These are phyloP conservation scores for Azorinus chamasolen DNA, from an alignment of 2,888 invertebrate genomes.

Conservation along the genomic window DNA sequence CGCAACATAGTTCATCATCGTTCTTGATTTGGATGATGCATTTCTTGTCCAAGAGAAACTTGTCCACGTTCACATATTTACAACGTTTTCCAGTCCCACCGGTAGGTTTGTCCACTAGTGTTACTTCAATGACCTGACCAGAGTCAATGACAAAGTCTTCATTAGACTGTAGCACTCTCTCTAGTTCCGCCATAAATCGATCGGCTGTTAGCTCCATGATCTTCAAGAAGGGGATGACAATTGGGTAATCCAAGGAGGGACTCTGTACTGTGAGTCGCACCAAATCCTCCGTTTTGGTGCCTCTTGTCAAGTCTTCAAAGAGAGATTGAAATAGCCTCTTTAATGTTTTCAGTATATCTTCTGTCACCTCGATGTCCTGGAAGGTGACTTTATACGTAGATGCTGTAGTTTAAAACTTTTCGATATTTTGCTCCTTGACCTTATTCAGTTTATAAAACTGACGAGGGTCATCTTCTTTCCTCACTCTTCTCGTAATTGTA, in stretches of 20 bases:
- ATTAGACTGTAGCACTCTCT: slow-evolving; percentile 14
- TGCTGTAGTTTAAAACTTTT: slow-evolving; percentile 10
- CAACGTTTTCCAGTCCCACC: slow-evolving; percentile 38
- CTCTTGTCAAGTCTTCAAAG: slow-evolving; percentile 27
- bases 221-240: slow-evolving; percentile 2
- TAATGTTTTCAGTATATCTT: neutral
- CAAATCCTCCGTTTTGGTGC: slow-evolving; percentile 27
- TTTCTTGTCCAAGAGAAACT: slow-evolving; percentile 34
- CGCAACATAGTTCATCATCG: too few species aligned
- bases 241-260: slow-evolving; percentile 31
- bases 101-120: slow-evolving; percentile 28
- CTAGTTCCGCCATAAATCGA: slow-evolving; percentile 31
- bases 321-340: slow-evolving; percentile 19
- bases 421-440: slow-evolving; percentile 9
- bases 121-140: neutral
- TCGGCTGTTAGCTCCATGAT: slow-evolving; percentile 13
- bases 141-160: too few species aligned
- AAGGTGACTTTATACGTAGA: slow-evolving; percentile 7
- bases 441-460: neutral
- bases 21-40: slow-evolving; percentile 42
- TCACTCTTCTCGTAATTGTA: neutral
- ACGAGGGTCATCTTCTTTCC: slow-evolving; percentile 9
- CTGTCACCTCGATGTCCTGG: slow-evolving; percentile 4
- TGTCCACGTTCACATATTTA: too few species aligned
- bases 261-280: slow-evolving; percentile 35